A percentile compares a stretch with the other conserved stretches of the same genome.
These are phyloP conservation scores for Drosophila obscura DNA, from an alignment of 1,140 invertebrate species.

Conservation along the genomic window DNA sequence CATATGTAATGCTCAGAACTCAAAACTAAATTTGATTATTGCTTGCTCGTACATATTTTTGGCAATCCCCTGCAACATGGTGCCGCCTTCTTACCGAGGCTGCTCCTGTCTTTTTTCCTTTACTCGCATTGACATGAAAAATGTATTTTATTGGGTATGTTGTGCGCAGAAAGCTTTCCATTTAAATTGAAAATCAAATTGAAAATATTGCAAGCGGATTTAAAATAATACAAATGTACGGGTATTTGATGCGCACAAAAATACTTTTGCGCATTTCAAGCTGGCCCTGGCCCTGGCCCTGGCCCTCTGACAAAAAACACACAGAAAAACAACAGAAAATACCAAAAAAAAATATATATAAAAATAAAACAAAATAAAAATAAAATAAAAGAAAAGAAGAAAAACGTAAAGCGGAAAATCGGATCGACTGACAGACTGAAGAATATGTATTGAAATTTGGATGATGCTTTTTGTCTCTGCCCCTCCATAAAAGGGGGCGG, in stretches of 20 bases:
- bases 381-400: conserved; percentile 7
- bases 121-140: conserved; percentile 33
- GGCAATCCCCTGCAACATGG: neutral
- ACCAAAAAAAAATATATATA: conserved; percentile 13
- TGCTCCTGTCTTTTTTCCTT: neutral
- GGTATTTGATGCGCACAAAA: conserved; percentile 68
- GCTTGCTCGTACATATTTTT: too few relatives aligned
- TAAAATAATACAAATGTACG: conserved; percentile 72
- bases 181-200: conserved; percentile 78
- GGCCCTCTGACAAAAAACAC: conserved; percentile 20
- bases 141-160: conserved; percentile 26
- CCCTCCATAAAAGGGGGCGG: neutral
- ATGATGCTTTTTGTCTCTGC: conserved; percentile 61
- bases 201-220: conserved; percentile 79
- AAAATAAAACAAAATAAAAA: conserved; percentile 8
- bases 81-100: neutral
- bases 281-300: conserved; percentile 20
- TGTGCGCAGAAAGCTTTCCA: conserved; percentile 60
- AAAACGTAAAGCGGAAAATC: conserved; percentile 24
- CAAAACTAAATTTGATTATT: conserved; percentile 43
- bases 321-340: conserved; percentile 13
- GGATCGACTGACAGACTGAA: conserved; percentile 20
- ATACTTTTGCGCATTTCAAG: conserved; percentile 68
- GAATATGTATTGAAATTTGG: conserved; percentile 55
- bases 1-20: conserved; percentile 26